Conservation (phyloP, 2,797 vertebrate species). For the Chromis chromis region DNA sequence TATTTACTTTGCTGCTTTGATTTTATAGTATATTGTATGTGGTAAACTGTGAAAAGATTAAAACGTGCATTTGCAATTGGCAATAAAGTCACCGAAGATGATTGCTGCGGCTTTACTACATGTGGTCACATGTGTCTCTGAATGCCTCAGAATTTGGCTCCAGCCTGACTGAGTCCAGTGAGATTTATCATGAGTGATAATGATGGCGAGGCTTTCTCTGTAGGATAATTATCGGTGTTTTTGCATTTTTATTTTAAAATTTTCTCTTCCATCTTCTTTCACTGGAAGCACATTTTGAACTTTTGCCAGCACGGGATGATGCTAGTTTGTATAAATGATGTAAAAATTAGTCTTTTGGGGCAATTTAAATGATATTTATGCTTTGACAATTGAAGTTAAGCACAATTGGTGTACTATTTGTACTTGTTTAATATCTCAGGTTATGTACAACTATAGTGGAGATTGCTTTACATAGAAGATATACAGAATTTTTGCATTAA, state of each 20-base stretch:
- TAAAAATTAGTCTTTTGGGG: too few species aligned
- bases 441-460: too few species aligned
- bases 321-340: too few species aligned
- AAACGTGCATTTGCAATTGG: slow-evolving; percentile 1
- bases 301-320: neutral
- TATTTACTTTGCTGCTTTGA: slow-evolving; percentile 23
- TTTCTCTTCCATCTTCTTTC: neutral
- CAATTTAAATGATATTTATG: too few species aligned
- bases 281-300: neutral
- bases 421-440: too few species aligned
- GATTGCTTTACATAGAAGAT: too few species aligned
- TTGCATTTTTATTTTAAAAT: neutral
- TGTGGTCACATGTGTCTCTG: neutral
- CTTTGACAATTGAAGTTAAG: too few species aligned
- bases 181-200: neutral
- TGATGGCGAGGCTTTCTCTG: neutral
- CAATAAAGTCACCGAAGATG: neutral
- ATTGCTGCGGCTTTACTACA: neutral
- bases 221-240: too few species aligned
- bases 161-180: slow-evolving; percentile 7
- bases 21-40: slow-evolving; percentile 9
- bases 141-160: neutral
- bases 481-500: too few species aligned
- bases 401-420: too few species aligned
- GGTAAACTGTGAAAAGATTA: slow-evolving; percentile 12